Conservation (phyloP, 2,113 vertebrate species). For the Lepus americanus region DNA sequence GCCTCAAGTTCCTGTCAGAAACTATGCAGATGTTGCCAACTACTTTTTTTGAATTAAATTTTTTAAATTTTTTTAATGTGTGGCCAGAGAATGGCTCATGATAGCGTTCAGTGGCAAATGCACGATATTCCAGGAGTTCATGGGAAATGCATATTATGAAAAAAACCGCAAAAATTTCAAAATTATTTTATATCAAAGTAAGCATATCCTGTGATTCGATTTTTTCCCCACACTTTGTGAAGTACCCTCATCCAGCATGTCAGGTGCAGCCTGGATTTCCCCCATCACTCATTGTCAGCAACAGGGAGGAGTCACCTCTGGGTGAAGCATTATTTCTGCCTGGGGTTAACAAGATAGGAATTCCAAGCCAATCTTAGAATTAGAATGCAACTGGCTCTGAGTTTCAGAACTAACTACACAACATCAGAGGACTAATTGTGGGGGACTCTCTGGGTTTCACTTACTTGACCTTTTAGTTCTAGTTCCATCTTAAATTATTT, state of each 20-base stretch:
- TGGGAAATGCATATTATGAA: no score
- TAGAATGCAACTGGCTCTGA: neutral
- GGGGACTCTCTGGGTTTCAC: neutral
- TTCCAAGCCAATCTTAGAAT: neutral
- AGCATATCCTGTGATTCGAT: no score
- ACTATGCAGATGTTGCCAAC: neutral
- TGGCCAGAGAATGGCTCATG: neutral
- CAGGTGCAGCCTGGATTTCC: neutral
- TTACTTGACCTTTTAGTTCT: conserved; percentile 19
- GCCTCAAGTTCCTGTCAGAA: neutral
- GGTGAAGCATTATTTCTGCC: neutral
- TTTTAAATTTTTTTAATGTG: neutral
- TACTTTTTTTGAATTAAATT: neutral
- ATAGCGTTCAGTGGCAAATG: neutral
- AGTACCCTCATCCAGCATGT: neutral
- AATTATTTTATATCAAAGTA: no score
- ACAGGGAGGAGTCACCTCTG: fast-evolving
- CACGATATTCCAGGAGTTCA: no score
- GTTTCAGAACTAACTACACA: neutral
- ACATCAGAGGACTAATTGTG: neutral
- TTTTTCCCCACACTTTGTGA: no score
- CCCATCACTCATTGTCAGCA: neutral
- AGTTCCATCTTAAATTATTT: neutral
- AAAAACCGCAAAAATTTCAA: no score
- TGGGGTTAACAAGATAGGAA: neutral